Evolutionary conservation across 2,888 invertebrate genomes (phyloP), one percentile per base, ranked within the genome.

Genomic region (Apamea sordens): DNA sequence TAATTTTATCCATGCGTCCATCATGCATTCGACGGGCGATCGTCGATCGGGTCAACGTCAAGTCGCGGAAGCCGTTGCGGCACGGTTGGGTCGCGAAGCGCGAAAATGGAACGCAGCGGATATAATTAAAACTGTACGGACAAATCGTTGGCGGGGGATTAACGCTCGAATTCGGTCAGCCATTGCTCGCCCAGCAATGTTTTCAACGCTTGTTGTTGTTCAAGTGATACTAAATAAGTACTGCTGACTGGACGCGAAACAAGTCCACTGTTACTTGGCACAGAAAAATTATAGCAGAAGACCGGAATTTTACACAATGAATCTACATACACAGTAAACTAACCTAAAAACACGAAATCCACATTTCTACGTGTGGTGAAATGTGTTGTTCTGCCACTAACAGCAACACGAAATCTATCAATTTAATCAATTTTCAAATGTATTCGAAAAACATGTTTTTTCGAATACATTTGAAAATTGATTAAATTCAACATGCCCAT

Each of bases 31-130:
- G 94, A 93, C 93, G 93, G 90, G 88, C 94, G 92, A 94, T 94
- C 92, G 91, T 88, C 90, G 91, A 84, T 91, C 90, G 90, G 92
- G 91, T 90, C 92, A 91, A 88, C 93, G 89, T 90, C 91, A 91
- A 89, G 90, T 94, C 93, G 91, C 96, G 96, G 96, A 96, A 96
- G 96, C 93, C 88, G 84, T 88, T 90, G 91, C 92, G 91, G 90
- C 91, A 91, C 91, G 89, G 91, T 92, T 92, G 92, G 93, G 94
- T 91, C 92, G 93, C 92, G 92, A 92, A 89, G 91, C 91, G 92
- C 92, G 94, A 96, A 96, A 96, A 96, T 96, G 96, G 96, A 95
- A 94, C 96, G 91, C 95, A 94, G 95, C 95, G 95, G 96, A 94
- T 96, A 96, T 96, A 96, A 96, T 96, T 96, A 96, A 95, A 95